Evolutionary conservation across 2,797 vertebrate genomes (phyloP).

Genomic region (Centropyge bicolor): DNA sequence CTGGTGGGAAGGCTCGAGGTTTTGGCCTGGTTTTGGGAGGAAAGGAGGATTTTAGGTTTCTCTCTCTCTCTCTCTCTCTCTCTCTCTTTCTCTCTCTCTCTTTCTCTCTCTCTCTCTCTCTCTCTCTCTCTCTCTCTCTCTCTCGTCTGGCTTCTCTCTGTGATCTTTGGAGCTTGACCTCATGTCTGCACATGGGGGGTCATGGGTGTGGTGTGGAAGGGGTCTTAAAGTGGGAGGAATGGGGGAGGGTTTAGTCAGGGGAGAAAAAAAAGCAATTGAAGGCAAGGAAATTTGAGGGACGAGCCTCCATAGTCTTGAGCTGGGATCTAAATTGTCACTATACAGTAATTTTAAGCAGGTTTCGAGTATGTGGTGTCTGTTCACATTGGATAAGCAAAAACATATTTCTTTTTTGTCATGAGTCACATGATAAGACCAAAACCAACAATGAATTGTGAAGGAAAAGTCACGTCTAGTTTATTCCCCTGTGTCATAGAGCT

Average conservation of each 20-base stretch:
- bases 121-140: slow-evolving; percentile 39
- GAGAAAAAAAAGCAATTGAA: slow-evolving; percentile 62
- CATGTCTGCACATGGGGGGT: slow-evolving; percentile 85
- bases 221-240: slow-evolving; percentile 68
- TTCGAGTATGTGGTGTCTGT: slow-evolving; percentile 14
- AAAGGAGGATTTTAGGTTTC: slow-evolving; percentile 78
- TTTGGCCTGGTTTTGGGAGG: slow-evolving; percentile 79
- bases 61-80: slow-evolving; percentile 58
- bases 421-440: slow-evolving; percentile 15
- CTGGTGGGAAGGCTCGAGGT: slow-evolving; percentile 78
- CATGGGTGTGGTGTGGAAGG: slow-evolving; percentile 77
- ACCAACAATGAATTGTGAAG: slow-evolving; percentile 3
- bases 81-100: slow-evolving; percentile 49
- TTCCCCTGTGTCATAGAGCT: slow-evolving; percentile 2
- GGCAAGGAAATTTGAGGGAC: slow-evolving; percentile 71
- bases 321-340: slow-evolving; percentile 44
- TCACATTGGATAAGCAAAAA: slow-evolving; percentile 9
- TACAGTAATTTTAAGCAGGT: slow-evolving; percentile 39
- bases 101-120: slow-evolving; percentile 58
- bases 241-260: slow-evolving; percentile 50
- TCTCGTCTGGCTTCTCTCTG: slow-evolving; percentile 82
- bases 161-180: slow-evolving; percentile 89
- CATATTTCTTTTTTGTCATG: neutral
- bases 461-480: neutral
- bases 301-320: slow-evolving; percentile 67